phyloP scores from a whole-genome alignment of 2,888 invertebrate genomes.

The Coelogynopora nodosa region DNA sequence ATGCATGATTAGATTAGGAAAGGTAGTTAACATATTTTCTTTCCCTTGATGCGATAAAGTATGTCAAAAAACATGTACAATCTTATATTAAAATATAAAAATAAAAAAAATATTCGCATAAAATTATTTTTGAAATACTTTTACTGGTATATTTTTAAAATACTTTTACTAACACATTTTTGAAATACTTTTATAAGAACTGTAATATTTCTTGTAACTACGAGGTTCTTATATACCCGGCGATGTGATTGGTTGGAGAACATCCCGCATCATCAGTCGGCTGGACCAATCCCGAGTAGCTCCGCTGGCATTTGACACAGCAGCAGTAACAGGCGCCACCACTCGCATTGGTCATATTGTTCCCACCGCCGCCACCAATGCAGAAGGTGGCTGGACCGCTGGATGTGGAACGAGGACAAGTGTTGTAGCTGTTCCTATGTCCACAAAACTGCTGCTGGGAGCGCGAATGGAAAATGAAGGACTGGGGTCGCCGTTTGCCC shows the following conservation, averaged over 20 bases:
- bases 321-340: not conserved
- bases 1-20: too few species aligned
- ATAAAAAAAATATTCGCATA: too few species aligned
- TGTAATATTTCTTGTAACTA: too few species aligned
- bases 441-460: not conserved
- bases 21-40: too few species aligned
- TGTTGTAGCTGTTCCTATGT: not conserved
- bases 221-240: not conserved
- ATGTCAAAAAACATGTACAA: too few species aligned
- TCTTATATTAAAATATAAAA: too few species aligned
- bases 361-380: not conserved
- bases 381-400: not conserved
- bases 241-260: not conserved
- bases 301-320: not conserved
- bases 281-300: not conserved
- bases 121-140: too few species aligned
- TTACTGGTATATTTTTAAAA: too few species aligned
- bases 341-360: not conserved
- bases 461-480: not conserved
- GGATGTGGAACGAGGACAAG: not conserved
- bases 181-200: too few species aligned
- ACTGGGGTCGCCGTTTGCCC: not conserved
- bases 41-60: too few species aligned
- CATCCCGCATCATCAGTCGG: not conserved
- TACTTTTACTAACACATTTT: too few species aligned